Percentiles rank a stretch among this genome's conserved stretches.
Conservation (phyloP, 2,888 invertebrate genomes). For the Callimorpha dominula region DNA sequence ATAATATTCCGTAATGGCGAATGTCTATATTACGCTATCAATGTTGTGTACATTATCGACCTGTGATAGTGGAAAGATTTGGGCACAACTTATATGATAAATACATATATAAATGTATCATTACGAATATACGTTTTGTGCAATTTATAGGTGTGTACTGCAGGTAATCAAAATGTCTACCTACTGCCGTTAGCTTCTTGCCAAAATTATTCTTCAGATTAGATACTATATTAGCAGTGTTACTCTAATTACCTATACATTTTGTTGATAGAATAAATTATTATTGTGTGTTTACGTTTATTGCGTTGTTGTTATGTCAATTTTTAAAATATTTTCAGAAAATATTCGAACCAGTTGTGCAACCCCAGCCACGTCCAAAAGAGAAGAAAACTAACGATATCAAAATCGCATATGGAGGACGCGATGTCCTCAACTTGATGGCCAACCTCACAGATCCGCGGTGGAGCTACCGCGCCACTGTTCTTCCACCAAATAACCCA, state of each 20-base stretch:
- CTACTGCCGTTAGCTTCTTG: constrained; percentile 34
- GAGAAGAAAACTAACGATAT: constrained; percentile 73
- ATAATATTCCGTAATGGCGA: constrained; percentile 87
- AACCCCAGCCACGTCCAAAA: constrained; percentile 79
- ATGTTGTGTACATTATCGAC: constrained; percentile 74
- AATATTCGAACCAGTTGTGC: constrained; percentile 78
- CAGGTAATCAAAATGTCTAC: constrained; percentile 38
- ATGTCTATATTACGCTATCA: constrained; percentile 79
- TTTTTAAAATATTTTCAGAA: constrained; percentile 70
- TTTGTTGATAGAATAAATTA: constrained; percentile 3
- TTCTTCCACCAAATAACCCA: constrained; percentile 86
- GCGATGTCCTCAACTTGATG: constrained; percentile 87
- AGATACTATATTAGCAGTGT: constrained; percentile 5
- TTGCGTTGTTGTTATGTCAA: constrained; percentile 21
- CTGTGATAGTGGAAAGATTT: constrained; percentile 72
- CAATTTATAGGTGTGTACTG: constrained; percentile 8
- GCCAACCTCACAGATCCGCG: constrained; percentile 83
- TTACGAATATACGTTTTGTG: constrained; percentile 21
- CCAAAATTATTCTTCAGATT: constrained; percentile 42
- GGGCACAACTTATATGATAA: constrained; percentile 33
- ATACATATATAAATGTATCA: constrained; percentile 14
- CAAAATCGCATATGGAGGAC: constrained; percentile 82
- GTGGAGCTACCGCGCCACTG: constrained; percentile 86
- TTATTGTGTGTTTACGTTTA: constrained; percentile 5
- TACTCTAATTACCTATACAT: constrained; percentile 4